A percentile compares a stretch with the other conserved stretches of the same genome.
phyloP scores from a whole-genome alignment of 2,113 vertebrate species.

The Alligator sinensis region DNA sequence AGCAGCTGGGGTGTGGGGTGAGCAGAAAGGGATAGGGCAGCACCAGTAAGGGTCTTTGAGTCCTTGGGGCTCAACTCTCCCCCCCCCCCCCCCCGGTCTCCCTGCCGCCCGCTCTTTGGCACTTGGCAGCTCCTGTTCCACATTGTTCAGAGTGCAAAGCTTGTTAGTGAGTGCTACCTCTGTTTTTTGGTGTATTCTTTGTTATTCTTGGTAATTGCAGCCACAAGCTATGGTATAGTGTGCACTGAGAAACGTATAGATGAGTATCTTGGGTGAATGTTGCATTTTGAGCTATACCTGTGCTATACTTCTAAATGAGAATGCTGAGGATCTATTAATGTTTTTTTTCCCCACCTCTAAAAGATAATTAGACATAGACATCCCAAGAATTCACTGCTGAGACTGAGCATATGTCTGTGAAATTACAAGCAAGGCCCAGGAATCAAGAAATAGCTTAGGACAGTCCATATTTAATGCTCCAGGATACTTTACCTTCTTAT shows the following conservation, averaged over 20 bases:
- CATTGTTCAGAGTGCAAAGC: too few species aligned
- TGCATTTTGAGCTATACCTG: background rate
- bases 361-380: constrained; percentile 28
- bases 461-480: background rate
- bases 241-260: background rate
- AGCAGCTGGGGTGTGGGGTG: too few species aligned
- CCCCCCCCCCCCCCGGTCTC: too few species aligned
- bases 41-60: too few species aligned
- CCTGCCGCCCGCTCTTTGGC: too few species aligned
- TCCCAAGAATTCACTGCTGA: background rate
- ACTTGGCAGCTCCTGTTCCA: too few species aligned
- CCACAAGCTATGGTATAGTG: background rate
- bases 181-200: background rate
- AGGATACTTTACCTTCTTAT: background rate
- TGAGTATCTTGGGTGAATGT: constrained; percentile 1
- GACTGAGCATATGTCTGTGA: background rate
- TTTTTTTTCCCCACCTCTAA: background rate
- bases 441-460: background rate
- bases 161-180: too few species aligned
- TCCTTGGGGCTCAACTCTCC: too few species aligned
- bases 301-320: background rate
- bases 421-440: constrained; percentile 1
- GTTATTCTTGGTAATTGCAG: background rate
- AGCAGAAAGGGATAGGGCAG: too few species aligned
- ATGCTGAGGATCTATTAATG: constrained; percentile 1